Percentiles rank a stretch among this genome's conserved stretches.
Conservation (phyloP, 2,113 vertebrate species). For the Camelus dromedarius region DNA sequence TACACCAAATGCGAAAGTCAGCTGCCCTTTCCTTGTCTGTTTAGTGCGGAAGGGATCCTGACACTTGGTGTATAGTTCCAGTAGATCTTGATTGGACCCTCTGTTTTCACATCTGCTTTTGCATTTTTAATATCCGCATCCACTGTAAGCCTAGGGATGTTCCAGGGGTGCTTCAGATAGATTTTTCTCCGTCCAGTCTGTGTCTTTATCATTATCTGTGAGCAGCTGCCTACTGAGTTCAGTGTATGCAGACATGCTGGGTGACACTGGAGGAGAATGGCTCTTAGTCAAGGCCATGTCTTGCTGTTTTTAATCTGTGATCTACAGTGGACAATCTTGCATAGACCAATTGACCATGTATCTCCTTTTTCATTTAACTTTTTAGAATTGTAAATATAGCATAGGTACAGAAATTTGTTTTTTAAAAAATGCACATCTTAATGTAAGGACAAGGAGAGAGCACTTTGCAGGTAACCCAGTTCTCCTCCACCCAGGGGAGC, state of each 20-base stretch:
- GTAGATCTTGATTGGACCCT: not conserved
- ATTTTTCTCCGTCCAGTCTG: not conserved
- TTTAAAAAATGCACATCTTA: not conserved
- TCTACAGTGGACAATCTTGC: not conserved
- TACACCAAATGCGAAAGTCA: too few relatives aligned
- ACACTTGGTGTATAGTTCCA: not conserved
- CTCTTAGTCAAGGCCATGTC: not conserved
- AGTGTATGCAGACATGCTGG: not conserved
- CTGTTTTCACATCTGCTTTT: not conserved
- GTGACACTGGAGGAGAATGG: not conserved
- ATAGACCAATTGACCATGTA: not conserved
- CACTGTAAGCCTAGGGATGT: not conserved
- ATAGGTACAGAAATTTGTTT: not conserved
- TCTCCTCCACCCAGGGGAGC: not conserved
- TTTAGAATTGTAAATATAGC: not conserved
- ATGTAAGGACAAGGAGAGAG: not conserved
- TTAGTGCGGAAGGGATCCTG: not conserved
- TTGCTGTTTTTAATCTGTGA: not conserved
- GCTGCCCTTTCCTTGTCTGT: not conserved
- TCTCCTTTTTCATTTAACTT: not conserved
- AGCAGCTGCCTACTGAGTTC: not conserved
- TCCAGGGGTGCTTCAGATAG: not conserved
- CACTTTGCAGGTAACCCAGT: not conserved
- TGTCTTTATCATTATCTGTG: not conserved
- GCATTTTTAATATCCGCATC: not conserved